Conservation (phyloP, 2,797 vertebrate species). For the Ciconia nigra region DNA sequence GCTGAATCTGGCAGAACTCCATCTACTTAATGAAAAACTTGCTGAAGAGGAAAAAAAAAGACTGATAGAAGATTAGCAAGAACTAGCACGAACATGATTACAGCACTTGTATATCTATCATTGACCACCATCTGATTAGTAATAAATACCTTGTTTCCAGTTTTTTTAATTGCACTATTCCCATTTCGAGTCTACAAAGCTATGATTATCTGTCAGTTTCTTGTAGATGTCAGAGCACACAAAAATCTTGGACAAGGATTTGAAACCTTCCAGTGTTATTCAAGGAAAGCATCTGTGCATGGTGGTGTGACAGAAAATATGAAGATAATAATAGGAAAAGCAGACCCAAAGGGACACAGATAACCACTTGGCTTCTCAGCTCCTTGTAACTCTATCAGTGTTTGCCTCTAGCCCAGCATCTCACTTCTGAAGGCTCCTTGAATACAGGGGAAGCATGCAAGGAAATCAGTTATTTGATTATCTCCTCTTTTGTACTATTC, state of each 20-base stretch:
- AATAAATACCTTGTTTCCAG: not conserved
- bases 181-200: not conserved
- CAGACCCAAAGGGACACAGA: not conserved
- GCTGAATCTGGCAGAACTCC: slow-evolving; percentile 36
- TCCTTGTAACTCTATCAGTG: not conserved
- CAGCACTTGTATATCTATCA: not conserved
- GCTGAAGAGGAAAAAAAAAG: not conserved
- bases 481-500: not conserved
- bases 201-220: not conserved
- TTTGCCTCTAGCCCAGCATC: not conserved
- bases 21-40: slow-evolving; percentile 46
- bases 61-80: slow-evolving; percentile 11
- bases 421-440: not conserved
- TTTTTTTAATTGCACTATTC: not conserved
- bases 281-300: not conserved
- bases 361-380: not conserved
- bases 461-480: not conserved
- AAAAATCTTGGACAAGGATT: not conserved
- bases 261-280: not conserved
- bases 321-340: not conserved
- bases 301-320: not conserved
- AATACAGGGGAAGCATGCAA: not conserved
- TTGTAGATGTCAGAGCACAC: not conserved
- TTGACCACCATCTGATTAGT: slow-evolving; percentile 4
- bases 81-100: slow-evolving; percentile 1